A percentile compares a stretch with the other conserved stretches of the same genome.
These are phyloP conservation scores for Nyctibius bracteatus DNA, from an alignment of 2,113 vertebrate species.

Conservation along the genomic window DNA sequence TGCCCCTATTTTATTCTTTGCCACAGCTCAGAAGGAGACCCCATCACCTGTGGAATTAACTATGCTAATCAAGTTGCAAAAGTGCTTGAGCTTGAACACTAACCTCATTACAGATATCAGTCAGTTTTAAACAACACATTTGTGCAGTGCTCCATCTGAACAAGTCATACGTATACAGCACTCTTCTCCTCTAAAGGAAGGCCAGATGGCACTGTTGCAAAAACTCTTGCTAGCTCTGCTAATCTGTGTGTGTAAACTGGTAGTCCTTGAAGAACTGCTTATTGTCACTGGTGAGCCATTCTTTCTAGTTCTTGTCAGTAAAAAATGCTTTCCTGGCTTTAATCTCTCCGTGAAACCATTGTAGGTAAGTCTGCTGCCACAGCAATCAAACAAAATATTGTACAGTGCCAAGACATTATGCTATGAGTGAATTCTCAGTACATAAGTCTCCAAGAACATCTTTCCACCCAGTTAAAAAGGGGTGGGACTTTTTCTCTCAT, in stretches of 20 bases:
- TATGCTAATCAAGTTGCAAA: not conserved
- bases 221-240: not conserved
- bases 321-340: not conserved
- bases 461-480: not conserved
- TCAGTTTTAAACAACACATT: not conserved
- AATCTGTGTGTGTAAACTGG: not conserved
- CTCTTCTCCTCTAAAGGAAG: not conserved
- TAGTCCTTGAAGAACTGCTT: not conserved
- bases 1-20: not conserved
- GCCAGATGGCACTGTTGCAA: not conserved
- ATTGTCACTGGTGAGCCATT: not conserved
- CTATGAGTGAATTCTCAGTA: not conserved
- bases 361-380: conserved; percentile 2
- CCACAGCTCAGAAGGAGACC: not conserved
- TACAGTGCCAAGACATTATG: not conserved
- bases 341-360: not conserved
- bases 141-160: not conserved
- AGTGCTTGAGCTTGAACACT: not conserved
- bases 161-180: not conserved
- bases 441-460: not conserved
- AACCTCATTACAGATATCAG: not conserved
- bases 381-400: conserved; percentile 10
- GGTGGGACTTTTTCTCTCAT: not conserved
- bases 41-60: not conserved
- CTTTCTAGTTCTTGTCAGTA: not conserved